Percentiles rank a stretch among this genome's conserved stretches.
Conservation (phyloP, 2,797 vertebrate species). For the Anolis apletophallus region DNA sequence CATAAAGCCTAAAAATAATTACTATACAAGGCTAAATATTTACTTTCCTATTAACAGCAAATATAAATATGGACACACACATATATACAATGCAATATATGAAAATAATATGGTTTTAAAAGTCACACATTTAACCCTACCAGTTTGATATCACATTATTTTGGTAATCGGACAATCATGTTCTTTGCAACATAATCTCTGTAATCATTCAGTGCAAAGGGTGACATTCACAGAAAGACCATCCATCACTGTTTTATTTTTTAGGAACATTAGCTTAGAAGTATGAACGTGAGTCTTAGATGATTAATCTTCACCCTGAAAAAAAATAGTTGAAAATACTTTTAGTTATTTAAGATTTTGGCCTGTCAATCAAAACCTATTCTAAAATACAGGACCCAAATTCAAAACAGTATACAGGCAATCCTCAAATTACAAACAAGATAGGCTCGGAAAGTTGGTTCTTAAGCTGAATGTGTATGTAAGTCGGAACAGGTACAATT, state of each 20-base stretch:
- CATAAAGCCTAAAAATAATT: constrained; percentile 34
- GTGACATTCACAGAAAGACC: constrained; percentile 35
- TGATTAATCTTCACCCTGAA: constrained; percentile 66
- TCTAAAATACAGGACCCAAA: not conserved
- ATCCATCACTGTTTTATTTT: constrained; percentile 21
- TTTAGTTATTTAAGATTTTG: constrained; percentile 19
- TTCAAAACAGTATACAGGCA: too few species aligned
- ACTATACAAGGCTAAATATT: not conserved
- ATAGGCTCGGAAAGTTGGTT: too few species aligned
- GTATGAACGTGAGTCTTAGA: not conserved
- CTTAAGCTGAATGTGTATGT: too few species aligned
- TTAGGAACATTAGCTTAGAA: not conserved
- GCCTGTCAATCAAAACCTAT: constrained; percentile 8
- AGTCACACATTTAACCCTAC: constrained; percentile 34
- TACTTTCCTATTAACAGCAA: not conserved
- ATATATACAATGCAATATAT: not conserved
- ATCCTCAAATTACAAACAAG: too few species aligned
- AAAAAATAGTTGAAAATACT: constrained; percentile 44
- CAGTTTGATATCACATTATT: not conserved
- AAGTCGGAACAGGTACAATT: too few species aligned
- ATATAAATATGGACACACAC: not conserved
- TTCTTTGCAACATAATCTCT: not conserved
- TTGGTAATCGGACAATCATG: not conserved
- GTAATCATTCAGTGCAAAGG: constrained; percentile 27
- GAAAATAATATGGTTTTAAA: not conserved